Evolutionary conservation across 2,797 vertebrate species (phyloP).

Genomic region (Xyrichtys novacula): DNA sequence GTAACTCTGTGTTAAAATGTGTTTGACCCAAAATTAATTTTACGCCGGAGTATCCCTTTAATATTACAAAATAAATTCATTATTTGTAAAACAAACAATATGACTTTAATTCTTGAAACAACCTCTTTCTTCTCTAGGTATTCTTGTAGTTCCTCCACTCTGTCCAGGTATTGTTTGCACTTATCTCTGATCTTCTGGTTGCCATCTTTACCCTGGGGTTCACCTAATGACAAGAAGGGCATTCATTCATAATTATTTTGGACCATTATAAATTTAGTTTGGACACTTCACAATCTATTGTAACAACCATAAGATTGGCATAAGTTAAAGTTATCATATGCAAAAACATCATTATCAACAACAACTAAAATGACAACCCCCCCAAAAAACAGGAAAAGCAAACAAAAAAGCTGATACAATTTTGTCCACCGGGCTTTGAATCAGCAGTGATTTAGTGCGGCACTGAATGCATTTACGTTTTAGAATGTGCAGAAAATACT

Average conservation of each 20-base stretch:
- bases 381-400: no score
- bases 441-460: background rate
- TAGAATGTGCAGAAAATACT: slow-evolving; percentile 94
- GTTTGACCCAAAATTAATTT: no score
- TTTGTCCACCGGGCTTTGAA: no score
- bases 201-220: slow-evolving; percentile 89
- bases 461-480: slow-evolving; percentile 85
- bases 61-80: background rate
- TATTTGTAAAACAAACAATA: slow-evolving; percentile 5
- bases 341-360: no score
- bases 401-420: no score
- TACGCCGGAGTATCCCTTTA: background rate
- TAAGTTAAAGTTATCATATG: background rate
- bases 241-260: slow-evolving; percentile 14
- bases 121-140: slow-evolving; percentile 84
- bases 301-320: background rate
- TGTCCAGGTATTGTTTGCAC: slow-evolving; percentile 87
- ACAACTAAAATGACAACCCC: no score
- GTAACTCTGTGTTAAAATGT: no score
- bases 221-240: slow-evolving; percentile 74
- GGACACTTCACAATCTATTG: background rate
- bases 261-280: background rate
- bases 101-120: slow-evolving; percentile 19
- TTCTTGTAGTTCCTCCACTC: slow-evolving; percentile 83
- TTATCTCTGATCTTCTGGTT: slow-evolving; percentile 88